Evolutionary conservation across 53 echinoderm and acorn worm species (phyloP).

Genomic region (Apostichopus leukothele): DNA sequence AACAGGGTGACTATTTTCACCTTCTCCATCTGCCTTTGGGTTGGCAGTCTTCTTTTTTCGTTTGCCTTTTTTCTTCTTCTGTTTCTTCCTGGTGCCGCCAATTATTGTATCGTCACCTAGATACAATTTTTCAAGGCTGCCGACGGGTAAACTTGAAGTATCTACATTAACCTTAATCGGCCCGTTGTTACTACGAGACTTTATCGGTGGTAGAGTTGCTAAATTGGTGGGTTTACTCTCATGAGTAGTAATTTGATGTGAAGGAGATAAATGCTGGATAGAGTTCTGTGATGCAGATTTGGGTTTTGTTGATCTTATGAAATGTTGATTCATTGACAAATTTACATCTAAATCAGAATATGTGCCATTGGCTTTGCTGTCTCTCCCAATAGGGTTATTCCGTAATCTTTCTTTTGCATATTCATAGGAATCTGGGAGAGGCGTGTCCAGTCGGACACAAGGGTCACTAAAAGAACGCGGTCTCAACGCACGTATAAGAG

Average conservation of each 20-base stretch:
- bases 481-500: slow-evolving; percentile 26
- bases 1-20: slow-evolving; percentile 2
- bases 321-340: not conserved
- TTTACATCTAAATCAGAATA: slow-evolving; percentile 8
- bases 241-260: not conserved
- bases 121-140: slow-evolving; percentile 37
- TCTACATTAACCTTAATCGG: slow-evolving; percentile 57
- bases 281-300: not conserved
- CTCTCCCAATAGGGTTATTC: not conserved
- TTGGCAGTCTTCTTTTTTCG: not conserved
- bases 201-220: slow-evolving; percentile 66
- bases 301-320: not conserved
- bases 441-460: slow-evolving; percentile 13
- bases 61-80: slow-evolving; percentile 17
- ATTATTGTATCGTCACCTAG: slow-evolving; percentile 38
- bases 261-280: not conserved
- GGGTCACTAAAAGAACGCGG: slow-evolving; percentile 41
- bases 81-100: slow-evolving; percentile 33
- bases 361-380: not conserved
- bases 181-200: slow-evolving; percentile 61
- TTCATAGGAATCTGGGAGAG: slow-evolving; percentile 34
- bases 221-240: not conserved
- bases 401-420: slow-evolving; percentile 41
- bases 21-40: not conserved
- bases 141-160: slow-evolving; percentile 17